Evolutionary conservation across 2,797 vertebrate genomes (phyloP).

Genomic region (Petrocephalus schoutedeni): DNA sequence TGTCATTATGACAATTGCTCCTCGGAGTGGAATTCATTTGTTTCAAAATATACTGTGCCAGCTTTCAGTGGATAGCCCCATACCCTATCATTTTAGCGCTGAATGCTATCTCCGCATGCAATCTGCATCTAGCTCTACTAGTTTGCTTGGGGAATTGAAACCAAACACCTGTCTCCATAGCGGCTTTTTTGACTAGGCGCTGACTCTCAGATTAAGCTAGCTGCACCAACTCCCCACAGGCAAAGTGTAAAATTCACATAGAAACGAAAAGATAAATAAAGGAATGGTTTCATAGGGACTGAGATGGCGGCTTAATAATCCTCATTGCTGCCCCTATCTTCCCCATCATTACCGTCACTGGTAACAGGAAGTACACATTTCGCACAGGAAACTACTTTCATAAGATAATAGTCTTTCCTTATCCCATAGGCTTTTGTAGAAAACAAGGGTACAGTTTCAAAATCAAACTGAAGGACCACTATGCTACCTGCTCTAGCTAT

Average conservation of each 20-base stretch:
- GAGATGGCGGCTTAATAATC: constrained; percentile 44
- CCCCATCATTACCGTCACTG: constrained; percentile 50
- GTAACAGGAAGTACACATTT: constrained; percentile 49
- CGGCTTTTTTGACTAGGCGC: neutral
- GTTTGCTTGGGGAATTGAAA: constrained; percentile 58
- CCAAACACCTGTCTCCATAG: constrained; percentile 54
- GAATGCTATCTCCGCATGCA: constrained; percentile 59
- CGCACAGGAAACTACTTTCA: constrained; percentile 38
- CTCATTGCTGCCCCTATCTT: constrained; percentile 39
- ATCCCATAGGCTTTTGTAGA: constrained; percentile 1
- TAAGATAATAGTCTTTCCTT: constrained; percentile 46
- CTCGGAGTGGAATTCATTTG: constrained; percentile 56
- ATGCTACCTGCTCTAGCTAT: neutral
- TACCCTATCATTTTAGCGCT: constrained; percentile 60
- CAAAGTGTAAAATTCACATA: neutral
- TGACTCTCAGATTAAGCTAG: neutral
- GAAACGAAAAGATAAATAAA: neutral
- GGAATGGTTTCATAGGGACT: neutral
- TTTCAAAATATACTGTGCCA: constrained; percentile 48
- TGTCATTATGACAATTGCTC: constrained; percentile 64
- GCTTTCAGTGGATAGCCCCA: constrained; percentile 42
- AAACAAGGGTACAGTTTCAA: constrained; percentile 11
- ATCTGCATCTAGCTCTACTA: constrained; percentile 58
- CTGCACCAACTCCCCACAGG: neutral
- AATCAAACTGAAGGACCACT: neutral